Evolutionary conservation across 2,888 invertebrate species (phyloP).

Genomic region (Eupithecia abbreviata): DNA sequence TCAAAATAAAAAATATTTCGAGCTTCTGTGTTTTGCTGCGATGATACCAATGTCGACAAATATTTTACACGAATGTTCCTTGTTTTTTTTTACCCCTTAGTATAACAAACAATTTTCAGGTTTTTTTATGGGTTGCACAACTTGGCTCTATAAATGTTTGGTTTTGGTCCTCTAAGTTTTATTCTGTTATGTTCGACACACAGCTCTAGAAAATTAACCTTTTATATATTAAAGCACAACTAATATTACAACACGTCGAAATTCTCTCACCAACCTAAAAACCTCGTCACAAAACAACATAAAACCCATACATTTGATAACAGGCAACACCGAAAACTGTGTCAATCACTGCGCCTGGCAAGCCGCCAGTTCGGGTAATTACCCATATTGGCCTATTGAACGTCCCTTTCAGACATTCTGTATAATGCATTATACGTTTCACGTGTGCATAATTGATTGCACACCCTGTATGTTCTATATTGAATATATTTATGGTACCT

Average conservation of each 20-base stretch:
- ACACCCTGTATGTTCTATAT: slow-evolving; percentile 29
- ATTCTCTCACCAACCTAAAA: background rate
- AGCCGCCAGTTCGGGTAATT: slow-evolving; percentile 37
- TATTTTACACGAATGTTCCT: too few species aligned
- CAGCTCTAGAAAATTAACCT: background rate
- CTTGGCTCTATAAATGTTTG: background rate
- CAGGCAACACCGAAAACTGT: slow-evolving; percentile 32
- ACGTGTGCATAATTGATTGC: slow-evolving; percentile 27
- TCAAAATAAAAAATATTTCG: too few species aligned
- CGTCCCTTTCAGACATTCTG: slow-evolving; percentile 34
- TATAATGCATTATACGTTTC: slow-evolving; percentile 27
- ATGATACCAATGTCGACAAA: too few species aligned
- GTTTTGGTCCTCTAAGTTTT: background rate
- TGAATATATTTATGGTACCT: background rate
- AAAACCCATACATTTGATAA: slow-evolving; percentile 7
- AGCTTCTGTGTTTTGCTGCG: too few species aligned
- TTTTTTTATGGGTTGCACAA: background rate
- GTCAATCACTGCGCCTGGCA: slow-evolving; percentile 40
- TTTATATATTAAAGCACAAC: background rate
- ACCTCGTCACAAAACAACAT: background rate
- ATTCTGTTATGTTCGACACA: background rate
- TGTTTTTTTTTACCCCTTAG: too few species aligned
- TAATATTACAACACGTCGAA: background rate
- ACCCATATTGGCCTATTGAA: slow-evolving; percentile 39
- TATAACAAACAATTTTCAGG: too few species aligned